Conservation (phyloP, 1,140 invertebrate species). For the Popillia japonica region DNA sequence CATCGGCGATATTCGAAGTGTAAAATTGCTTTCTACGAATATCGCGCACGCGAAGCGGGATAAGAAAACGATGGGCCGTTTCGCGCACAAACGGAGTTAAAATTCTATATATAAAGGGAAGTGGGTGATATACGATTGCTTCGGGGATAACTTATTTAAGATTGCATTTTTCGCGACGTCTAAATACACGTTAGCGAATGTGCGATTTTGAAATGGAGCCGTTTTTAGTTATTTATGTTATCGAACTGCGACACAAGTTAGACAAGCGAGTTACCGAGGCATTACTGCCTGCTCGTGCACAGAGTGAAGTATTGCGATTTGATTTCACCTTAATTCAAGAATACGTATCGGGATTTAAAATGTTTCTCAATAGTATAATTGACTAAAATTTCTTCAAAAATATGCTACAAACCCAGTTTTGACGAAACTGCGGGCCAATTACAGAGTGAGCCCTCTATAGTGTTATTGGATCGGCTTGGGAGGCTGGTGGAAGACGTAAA, state of each 20-base stretch:
- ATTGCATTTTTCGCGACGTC: conserved; percentile 14
- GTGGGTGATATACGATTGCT: not conserved
- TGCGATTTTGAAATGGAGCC: not conserved
- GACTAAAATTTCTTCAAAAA: no score
- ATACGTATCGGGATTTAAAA: no score
- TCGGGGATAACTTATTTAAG: conserved; percentile 8
- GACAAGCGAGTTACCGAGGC: no score
- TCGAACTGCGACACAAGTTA: not conserved
- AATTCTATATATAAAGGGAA: conserved; percentile 2
- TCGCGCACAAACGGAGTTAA: not conserved
- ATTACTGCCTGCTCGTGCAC: no score
- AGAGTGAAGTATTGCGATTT: no score
- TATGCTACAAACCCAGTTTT: no score
- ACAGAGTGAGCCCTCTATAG: no score
- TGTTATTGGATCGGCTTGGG: no score
- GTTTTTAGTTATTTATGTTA: not conserved
- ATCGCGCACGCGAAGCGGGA: not conserved
- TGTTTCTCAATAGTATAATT: no score
- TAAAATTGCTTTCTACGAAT: conserved; percentile 15
- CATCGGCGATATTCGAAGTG: conserved; percentile 16
- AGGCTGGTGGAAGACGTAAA: no score
- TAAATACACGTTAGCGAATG: not conserved
- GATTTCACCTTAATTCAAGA: no score
- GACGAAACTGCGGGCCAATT: no score
- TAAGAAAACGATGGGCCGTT: not conserved